Base-by-base conservation (phyloP, 2,888 invertebrate species). In the Drosophila hawaiiensis region DNA sequence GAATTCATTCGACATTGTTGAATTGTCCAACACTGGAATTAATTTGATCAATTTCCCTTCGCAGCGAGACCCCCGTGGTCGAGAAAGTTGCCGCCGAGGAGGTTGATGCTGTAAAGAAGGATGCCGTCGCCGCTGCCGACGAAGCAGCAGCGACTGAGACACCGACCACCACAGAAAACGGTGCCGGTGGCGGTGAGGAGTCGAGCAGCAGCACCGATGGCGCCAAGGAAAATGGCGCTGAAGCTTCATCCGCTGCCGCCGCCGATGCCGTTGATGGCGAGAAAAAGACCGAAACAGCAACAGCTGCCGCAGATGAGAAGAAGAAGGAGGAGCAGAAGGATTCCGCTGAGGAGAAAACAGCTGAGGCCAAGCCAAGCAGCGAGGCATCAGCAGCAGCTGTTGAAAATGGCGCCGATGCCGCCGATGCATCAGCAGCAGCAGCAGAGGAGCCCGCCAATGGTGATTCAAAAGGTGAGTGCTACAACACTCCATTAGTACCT, bases 31-130 rank as follows among this genome's bases (percentile, higher is more conserved):
- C 4, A 47, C 25, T 9, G 16, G 25, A 16, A 47, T 47, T 47
- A 25, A 47, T 25, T 16, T 47, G 47, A 47, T 47, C 0, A 47
- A 25, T 47, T 25, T 47, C 16, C 4, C 9, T 9, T 47, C 25
- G 47, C 56, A 93, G 93, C 73, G 93, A 93, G 83, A 91, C 91
- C 76, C 92, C 92, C 82, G 92, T 93, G 69, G 92, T 93, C 69
- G 93, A 93, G 91, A 93, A 93, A 86, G 91, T 91, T 64, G 91
- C 91, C 58, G 90, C 90, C 68, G 92, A 92, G 70, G 93, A 92
- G 76, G 92, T 92, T 71, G 93, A 92, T 77, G 92, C 91, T 76
- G 89, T 89, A 60, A 91, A 91, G 77, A 92, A 92, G 82, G 91
- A 83, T 65, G 77, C 82, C 50, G 85, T 76, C 37, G 89, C 55